Conservation (phyloP, 2,888 invertebrate species). For the Brassicogethes aeneus region DNA sequence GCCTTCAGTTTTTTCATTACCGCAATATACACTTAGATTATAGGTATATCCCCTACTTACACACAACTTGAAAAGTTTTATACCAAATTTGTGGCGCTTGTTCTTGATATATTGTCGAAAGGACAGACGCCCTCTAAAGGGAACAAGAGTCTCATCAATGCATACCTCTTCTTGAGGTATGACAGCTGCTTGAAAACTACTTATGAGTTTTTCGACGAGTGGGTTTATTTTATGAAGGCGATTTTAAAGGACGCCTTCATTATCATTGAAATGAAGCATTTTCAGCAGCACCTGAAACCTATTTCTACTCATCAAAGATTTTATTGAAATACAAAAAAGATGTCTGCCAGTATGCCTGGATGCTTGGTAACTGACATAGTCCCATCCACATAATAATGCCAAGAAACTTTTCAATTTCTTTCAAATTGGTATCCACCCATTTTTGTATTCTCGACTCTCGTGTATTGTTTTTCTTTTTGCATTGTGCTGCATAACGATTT, state of each 20-base stretch:
- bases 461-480: background rate
- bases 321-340: background rate
- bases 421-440: background rate
- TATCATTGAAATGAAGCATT: background rate
- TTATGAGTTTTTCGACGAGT: background rate
- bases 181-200: background rate
- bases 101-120: constrained; percentile 12
- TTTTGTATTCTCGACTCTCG: background rate
- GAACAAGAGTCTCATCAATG: no score
- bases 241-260: background rate
- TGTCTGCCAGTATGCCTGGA: background rate
- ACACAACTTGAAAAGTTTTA: constrained; percentile 11
- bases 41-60: constrained; percentile 11
- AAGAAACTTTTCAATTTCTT: background rate
- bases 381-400: background rate
- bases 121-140: constrained; percentile 11
- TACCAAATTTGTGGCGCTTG: no score
- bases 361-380: background rate
- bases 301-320: background rate
- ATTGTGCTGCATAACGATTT: background rate
- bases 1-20: no score
- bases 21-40: constrained; percentile 9
- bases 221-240: background rate
- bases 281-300: background rate
- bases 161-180: constrained; percentile 14